Percentiles rank a stretch among this genome's conserved stretches.
Conservation (phyloP, 2,888 invertebrate species). For the Thymelicus sylvestris region DNA sequence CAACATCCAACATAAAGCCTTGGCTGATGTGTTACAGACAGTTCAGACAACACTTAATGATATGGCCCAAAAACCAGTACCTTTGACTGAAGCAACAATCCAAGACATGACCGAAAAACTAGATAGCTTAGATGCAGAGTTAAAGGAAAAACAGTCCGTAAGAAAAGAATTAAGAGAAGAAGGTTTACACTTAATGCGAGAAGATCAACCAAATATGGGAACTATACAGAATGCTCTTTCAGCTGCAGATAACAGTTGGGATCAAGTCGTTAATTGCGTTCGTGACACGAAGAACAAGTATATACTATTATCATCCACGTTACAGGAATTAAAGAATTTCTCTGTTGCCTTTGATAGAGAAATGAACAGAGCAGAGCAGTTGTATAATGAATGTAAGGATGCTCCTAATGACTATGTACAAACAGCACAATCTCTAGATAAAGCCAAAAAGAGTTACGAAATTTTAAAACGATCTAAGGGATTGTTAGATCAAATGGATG, state of each 20-base stretch:
- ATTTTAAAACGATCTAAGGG: slow-evolving; percentile 90
- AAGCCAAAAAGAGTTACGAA: slow-evolving; percentile 90
- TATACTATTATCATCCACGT: slow-evolving; percentile 88
- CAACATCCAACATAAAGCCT: slow-evolving; percentile 88
- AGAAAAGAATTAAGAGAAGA: slow-evolving; percentile 91
- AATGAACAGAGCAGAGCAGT: slow-evolving; percentile 88
- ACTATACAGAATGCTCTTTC: slow-evolving; percentile 92
- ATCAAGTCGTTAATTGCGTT: slow-evolving; percentile 90
- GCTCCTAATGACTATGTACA: slow-evolving; percentile 90
- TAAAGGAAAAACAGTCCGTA: slow-evolving; percentile 85
- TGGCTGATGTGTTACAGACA: slow-evolving; percentile 86
- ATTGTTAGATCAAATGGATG: slow-evolving; percentile 90
- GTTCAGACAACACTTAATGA: slow-evolving; percentile 84
- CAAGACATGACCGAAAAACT: slow-evolving; percentile 80
- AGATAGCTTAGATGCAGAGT: slow-evolving; percentile 81
- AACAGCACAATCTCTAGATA: slow-evolving; percentile 88
- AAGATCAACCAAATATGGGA: slow-evolving; percentile 92
- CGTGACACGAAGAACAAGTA: slow-evolving; percentile 90
- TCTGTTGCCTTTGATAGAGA: slow-evolving; percentile 89
- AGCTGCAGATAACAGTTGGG: slow-evolving; percentile 92
- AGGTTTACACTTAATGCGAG: slow-evolving; percentile 91
- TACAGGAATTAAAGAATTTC: slow-evolving; percentile 90
- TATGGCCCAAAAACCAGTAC: slow-evolving; percentile 80
- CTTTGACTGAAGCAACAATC: slow-evolving; percentile 75
- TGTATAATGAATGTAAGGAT: slow-evolving; percentile 86